These are phyloP conservation scores for Meloe dianella DNA, from an alignment of 2,888 invertebrate genomes.

Conservation along the genomic window DNA sequence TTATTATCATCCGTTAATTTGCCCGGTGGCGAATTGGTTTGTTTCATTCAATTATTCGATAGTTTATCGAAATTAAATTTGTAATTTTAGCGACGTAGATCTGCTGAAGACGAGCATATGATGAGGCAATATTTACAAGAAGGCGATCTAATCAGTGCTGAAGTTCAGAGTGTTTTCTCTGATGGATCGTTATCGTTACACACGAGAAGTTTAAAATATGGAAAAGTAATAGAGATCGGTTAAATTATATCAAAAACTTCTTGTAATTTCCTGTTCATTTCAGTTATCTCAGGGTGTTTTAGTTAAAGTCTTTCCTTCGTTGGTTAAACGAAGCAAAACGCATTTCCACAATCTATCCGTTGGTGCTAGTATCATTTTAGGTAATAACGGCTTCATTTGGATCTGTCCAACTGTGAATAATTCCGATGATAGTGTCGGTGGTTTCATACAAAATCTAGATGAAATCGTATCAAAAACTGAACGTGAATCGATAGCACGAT, in stretches of 20 bases:
- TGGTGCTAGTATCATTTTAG: slow-evolving; percentile 91
- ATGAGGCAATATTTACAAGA: slow-evolving; percentile 95
- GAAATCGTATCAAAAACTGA: slow-evolving; percentile 75
- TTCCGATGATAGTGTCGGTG: slow-evolving; percentile 71
- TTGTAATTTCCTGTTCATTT: slow-evolving; percentile 35
- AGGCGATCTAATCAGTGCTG: slow-evolving; percentile 96
- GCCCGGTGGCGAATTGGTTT: slow-evolving; percentile 94
- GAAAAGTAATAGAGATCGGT: slow-evolving; percentile 70
- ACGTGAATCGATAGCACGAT: slow-evolving; percentile 84
- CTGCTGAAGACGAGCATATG: slow-evolving; percentile 95
- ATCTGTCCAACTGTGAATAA: slow-evolving; percentile 75
- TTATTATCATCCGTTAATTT: slow-evolving; percentile 93
- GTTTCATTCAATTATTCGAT: slow-evolving; percentile 27
- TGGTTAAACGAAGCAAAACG: slow-evolving; percentile 91
- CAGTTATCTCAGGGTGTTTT: slow-evolving; percentile 86
- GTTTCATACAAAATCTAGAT: slow-evolving; percentile 78
- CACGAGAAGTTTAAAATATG: slow-evolving; percentile 95
- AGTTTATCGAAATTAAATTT: background rate
- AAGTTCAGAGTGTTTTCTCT: slow-evolving; percentile 90
- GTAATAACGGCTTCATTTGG: slow-evolving; percentile 97
- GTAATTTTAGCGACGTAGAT: slow-evolving; percentile 75
- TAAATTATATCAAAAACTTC: background rate
- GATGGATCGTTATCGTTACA: slow-evolving; percentile 94
- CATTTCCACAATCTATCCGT: slow-evolving; percentile 94
- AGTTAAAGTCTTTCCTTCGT: slow-evolving; percentile 87